Conservation (phyloP, 35 echinoderm and acorn worm genomes). For the Apostichopus californicus region DNA sequence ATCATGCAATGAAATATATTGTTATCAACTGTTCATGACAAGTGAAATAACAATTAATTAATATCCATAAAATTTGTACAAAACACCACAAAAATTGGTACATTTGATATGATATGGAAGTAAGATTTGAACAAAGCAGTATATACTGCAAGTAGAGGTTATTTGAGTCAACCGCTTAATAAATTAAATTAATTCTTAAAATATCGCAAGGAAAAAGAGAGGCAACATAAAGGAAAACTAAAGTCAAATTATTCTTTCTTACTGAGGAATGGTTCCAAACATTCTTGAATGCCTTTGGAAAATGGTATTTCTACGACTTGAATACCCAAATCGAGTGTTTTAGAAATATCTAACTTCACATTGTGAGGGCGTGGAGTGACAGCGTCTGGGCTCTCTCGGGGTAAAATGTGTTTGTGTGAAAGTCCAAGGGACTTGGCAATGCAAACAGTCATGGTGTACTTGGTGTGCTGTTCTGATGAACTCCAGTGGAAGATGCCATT, state of each 20-base stretch:
- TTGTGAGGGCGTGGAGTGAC: conserved; percentile 77
- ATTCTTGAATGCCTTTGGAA: conserved; percentile 60
- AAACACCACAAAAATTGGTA: no score
- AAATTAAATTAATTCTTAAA: neutral
- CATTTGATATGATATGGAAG: no score
- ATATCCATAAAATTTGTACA: no score
- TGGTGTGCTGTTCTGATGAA: conserved; percentile 70
- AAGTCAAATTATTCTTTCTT: neutral
- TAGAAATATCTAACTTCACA: conserved; percentile 65
- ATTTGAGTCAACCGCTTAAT: neutral
- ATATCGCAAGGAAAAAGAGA: neutral
- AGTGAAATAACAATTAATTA: no score
- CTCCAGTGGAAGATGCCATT: conserved; percentile 85
- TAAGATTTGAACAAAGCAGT: no score
- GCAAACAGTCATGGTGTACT: conserved; percentile 67
- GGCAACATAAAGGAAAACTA: neutral
- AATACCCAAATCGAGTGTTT: conserved; percentile 71
- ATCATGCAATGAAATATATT: no score
- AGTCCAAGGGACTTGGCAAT: conserved; percentile 78
- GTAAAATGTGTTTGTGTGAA: conserved; percentile 65
- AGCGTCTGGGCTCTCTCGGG: conserved; percentile 24
- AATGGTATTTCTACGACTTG: conserved; percentile 64
- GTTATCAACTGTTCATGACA: no score
- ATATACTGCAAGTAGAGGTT: no score
- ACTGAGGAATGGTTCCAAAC: conserved; percentile 60